Conservation (phyloP, 2,113 vertebrate genomes). For the Ondatra zibethicus region DNA sequence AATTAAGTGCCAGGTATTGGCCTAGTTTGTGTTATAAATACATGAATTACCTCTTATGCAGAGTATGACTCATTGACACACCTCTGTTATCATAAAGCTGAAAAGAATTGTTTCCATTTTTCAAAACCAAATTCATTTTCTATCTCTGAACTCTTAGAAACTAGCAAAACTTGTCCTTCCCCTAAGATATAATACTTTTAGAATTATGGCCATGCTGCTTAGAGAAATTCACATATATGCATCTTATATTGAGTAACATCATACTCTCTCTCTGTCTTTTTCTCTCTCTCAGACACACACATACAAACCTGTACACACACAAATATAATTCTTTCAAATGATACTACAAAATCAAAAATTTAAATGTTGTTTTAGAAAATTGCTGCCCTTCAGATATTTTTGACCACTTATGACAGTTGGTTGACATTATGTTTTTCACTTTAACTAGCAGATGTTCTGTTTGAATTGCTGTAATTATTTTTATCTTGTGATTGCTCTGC, state of each 20-base stretch:
- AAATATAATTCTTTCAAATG: slow-evolving; percentile 28
- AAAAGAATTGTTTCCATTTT: neutral
- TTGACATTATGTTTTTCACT: slow-evolving; percentile 5
- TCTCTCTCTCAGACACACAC: neutral
- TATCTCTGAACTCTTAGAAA: slow-evolving; percentile 23
- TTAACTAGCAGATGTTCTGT: slow-evolving; percentile 41
- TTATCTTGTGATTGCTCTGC: slow-evolving; percentile 21
- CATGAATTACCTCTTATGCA: neutral
- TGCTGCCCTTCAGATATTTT: slow-evolving; percentile 41
- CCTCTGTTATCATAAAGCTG: neutral
- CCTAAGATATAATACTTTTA: neutral
- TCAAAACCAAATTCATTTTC: neutral
- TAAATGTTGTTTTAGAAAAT: slow-evolving; percentile 39
- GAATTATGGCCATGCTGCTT: neutral
- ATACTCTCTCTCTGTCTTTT: neutral
- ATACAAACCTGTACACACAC: neutral
- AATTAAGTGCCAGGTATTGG: neutral
- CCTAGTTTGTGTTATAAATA: neutral
- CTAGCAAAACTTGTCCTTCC: neutral
- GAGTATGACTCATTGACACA: neutral
- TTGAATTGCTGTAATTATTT: slow-evolving; percentile 51
- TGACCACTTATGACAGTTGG: slow-evolving; percentile 22
- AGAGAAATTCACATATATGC: slow-evolving; percentile 5
- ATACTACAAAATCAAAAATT: slow-evolving; percentile 32
- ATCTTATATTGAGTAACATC: neutral